Evolutionary conservation across 1,140 invertebrate species (phyloP).

Genomic region (Asbolus verrucosus): DNA sequence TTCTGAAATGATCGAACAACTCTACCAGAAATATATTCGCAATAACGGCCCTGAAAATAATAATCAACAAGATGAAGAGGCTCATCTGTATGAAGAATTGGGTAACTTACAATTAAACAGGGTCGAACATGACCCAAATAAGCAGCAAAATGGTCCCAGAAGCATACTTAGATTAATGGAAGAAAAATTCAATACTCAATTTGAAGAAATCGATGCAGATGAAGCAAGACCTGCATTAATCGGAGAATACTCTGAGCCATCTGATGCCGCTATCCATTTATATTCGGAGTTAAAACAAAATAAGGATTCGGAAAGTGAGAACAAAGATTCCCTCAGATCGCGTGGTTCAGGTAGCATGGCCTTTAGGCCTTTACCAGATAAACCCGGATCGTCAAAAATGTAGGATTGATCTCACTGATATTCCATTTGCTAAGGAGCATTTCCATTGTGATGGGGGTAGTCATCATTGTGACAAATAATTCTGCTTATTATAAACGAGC

Average conservation of each 20-base stretch:
- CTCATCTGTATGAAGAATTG: constrained; percentile 74
- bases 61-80: constrained; percentile 68
- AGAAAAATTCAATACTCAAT: constrained; percentile 67
- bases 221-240: constrained; percentile 67
- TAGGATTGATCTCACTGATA: constrained; percentile 11
- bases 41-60: constrained; percentile 78
- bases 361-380: constrained; percentile 76
- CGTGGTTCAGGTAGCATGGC: constrained; percentile 71
- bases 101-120: constrained; percentile 67
- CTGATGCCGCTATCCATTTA: constrained; percentile 75
- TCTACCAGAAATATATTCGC: constrained; percentile 82
- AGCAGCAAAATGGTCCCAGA: constrained; percentile 50
- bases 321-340: constrained; percentile 65
- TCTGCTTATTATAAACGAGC: too few species aligned
- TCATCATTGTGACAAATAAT: too few species aligned
- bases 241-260: constrained; percentile 79
- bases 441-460: not conserved
- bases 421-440: not conserved
- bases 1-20: constrained; percentile 80
- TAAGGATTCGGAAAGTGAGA: constrained; percentile 64
- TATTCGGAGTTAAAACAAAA: constrained; percentile 76
- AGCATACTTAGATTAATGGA: constrained; percentile 62
- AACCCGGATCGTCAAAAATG: constrained; percentile 65
- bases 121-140: constrained; percentile 66
- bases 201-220: constrained; percentile 33